Percentiles rank a stretch among this genome's conserved stretches.
Conservation (phyloP, 2,888 invertebrate species). For the Agrilus mali region DNA sequence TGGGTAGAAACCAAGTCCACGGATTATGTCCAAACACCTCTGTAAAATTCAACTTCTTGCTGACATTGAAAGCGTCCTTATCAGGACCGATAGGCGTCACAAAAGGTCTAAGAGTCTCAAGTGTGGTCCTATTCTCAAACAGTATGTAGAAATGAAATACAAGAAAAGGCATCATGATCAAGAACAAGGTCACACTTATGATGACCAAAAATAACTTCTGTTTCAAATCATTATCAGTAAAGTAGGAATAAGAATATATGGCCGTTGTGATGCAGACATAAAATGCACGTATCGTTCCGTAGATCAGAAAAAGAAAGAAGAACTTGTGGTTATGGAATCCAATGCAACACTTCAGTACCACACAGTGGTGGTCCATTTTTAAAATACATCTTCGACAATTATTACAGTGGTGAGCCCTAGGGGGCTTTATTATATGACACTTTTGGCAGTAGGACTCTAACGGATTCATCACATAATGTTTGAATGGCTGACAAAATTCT, state of each 20-base stretch:
- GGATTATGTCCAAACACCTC: constrained; percentile 87
- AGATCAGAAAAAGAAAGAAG: constrained; percentile 87
- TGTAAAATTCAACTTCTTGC: constrained; percentile 73
- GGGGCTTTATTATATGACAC: constrained; percentile 85
- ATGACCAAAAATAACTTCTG: constrained; percentile 91
- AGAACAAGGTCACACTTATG: constrained; percentile 85
- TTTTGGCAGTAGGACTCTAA: constrained; percentile 74
- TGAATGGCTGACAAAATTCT: too few species aligned
- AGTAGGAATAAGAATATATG: constrained; percentile 72
- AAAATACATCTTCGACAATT: constrained; percentile 82
- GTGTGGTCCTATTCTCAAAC: constrained; percentile 75
- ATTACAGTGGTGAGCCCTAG: constrained; percentile 91
- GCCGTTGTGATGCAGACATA: constrained; percentile 70
- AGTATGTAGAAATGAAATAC: constrained; percentile 89
- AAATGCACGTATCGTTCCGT: constrained; percentile 76
- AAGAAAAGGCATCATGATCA: constrained; percentile 82
- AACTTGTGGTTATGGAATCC: constrained; percentile 94
- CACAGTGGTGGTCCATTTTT: constrained; percentile 97
- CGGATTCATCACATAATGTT: constrained; percentile 38
- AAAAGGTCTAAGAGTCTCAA: constrained; percentile 89
- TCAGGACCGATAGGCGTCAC: constrained; percentile 81
- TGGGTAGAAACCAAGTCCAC: constrained; percentile 72
- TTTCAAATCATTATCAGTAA: constrained; percentile 70
- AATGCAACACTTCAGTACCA: constrained; percentile 94
- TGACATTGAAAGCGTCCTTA: constrained; percentile 85